Evolutionary conservation across 1,140 invertebrate species (phyloP).

Genomic region (Colletes gigas): DNA sequence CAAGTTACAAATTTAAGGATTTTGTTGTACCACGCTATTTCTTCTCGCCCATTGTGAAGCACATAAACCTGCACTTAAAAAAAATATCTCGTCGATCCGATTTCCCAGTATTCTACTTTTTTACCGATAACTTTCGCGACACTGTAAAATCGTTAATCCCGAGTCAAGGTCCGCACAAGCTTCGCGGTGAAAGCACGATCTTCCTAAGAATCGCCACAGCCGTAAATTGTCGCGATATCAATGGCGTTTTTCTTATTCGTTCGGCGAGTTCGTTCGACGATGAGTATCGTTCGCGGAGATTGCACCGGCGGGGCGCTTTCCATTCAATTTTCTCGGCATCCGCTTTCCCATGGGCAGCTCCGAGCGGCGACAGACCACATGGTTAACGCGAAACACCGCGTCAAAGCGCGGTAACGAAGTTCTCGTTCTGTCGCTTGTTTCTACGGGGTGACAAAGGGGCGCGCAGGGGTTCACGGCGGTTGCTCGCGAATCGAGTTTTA

Average conservation of each 20-base stretch:
- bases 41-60: too few species aligned
- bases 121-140: not conserved
- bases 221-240: constrained; percentile 31
- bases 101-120: not conserved
- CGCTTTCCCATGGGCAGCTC: not conserved
- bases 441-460: not conserved
- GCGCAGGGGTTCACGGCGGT: constrained; percentile 26
- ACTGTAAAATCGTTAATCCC: constrained; percentile 6
- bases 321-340: constrained; percentile 6
- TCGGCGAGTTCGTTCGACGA: not conserved
- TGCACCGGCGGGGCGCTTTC: not conserved
- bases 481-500: constrained; percentile 49
- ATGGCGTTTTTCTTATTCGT: not conserved
- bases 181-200: constrained; percentile 22
- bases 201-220: not conserved
- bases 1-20: too few species aligned
- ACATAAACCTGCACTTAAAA: too few species aligned
- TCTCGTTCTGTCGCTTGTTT: not conserved
- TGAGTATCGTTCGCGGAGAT: not conserved
- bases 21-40: too few species aligned
- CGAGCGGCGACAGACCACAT: not conserved
- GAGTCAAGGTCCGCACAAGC: not conserved
- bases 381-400: not conserved
- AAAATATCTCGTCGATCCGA: too few species aligned
- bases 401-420: constrained; percentile 16